A percentile compares a stretch with the other conserved stretches of the same genome.
These are phyloP conservation scores for Syngnathus typhle DNA, from an alignment of 2,113 vertebrate species.

Conservation along the genomic window DNA sequence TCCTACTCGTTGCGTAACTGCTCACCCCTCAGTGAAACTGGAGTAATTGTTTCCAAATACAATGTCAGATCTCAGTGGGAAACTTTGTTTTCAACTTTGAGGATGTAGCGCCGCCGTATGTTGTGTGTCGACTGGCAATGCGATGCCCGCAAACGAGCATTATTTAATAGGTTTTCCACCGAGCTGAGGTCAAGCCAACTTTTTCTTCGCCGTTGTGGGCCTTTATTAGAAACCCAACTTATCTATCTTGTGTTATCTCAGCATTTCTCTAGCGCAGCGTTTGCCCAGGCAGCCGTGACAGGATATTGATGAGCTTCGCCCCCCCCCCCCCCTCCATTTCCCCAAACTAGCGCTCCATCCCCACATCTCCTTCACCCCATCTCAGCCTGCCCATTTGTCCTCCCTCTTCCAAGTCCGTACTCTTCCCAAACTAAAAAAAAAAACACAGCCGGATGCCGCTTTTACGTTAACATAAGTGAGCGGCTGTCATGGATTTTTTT, in stretches of 20 bases:
- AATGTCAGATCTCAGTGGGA: not conserved
- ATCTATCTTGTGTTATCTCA: constrained; percentile 51
- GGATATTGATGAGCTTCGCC: constrained; percentile 7
- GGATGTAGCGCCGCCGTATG: not conserved
- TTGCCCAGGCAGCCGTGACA: constrained; percentile 6
- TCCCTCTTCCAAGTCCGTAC: constrained; percentile 22
- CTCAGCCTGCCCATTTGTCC: constrained; percentile 30
- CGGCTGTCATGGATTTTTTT: constrained; percentile 68
- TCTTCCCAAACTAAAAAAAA: constrained; percentile 57
- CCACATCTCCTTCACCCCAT: constrained; percentile 11
- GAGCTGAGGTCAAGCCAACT: constrained; percentile 25
- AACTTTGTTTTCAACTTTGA: not conserved
- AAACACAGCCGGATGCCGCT: constrained; percentile 38
- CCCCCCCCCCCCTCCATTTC: not conserved
- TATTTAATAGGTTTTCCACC: constrained; percentile 15
- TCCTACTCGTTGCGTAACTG: no score
- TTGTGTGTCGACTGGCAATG: not conserved
- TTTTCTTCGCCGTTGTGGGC: constrained; percentile 33
- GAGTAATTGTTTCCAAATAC: not conserved
- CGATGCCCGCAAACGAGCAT: constrained; percentile 18
- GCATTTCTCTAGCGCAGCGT: constrained; percentile 1
- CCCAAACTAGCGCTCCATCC: not conserved
- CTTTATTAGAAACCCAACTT: constrained; percentile 30
- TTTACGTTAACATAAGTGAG: constrained; percentile 62
- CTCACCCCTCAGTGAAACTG: no score